Evolutionary conservation across 2,888 invertebrate species (phyloP).

Genomic region (Epinotia brunnichana): DNA sequence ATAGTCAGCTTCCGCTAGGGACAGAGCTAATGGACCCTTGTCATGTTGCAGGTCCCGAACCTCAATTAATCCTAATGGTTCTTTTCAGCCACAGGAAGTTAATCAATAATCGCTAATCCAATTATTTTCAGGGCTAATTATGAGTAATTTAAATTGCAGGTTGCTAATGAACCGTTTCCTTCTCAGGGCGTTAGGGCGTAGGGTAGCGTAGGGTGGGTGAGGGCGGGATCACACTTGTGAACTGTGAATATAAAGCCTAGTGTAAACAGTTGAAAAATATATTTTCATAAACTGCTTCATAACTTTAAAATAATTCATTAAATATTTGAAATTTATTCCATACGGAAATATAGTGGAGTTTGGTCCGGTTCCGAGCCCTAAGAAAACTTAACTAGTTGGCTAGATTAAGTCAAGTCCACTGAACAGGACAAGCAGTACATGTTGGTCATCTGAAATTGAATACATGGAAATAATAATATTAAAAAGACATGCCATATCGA

Average conservation of each 20-base stretch:
- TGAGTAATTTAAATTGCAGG: constrained; percentile 72
- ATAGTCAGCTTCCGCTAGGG: background rate
- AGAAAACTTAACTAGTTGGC: background rate
- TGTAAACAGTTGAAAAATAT: background rate
- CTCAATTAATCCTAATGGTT: constrained; percentile 50
- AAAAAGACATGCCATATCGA: too few relatives aligned
- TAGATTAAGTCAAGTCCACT: constrained; percentile 4
- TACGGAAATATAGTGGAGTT: constrained; percentile 19
- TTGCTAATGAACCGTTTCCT: constrained; percentile 63
- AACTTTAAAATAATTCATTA: too few relatives aligned
- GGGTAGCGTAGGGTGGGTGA: constrained; percentile 46
- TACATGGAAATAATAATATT: too few relatives aligned
- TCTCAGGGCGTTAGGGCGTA: constrained; percentile 67
- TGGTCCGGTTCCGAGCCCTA: constrained; percentile 17
- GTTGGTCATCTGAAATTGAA: background rate
- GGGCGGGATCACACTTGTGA: constrained; percentile 23
- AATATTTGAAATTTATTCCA: background rate
- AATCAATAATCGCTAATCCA: constrained; percentile 52
- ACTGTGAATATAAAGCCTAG: background rate
- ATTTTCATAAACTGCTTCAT: background rate
- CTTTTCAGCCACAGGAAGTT: constrained; percentile 70
- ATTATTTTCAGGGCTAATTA: constrained; percentile 78
- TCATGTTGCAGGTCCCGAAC: constrained; percentile 40
- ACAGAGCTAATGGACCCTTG: constrained; percentile 37
- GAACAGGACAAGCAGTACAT: background rate